Base-by-base conservation (phyloP, 2,113 vertebrate genomes). In the Paramormyrops kingsleyae region DNA sequence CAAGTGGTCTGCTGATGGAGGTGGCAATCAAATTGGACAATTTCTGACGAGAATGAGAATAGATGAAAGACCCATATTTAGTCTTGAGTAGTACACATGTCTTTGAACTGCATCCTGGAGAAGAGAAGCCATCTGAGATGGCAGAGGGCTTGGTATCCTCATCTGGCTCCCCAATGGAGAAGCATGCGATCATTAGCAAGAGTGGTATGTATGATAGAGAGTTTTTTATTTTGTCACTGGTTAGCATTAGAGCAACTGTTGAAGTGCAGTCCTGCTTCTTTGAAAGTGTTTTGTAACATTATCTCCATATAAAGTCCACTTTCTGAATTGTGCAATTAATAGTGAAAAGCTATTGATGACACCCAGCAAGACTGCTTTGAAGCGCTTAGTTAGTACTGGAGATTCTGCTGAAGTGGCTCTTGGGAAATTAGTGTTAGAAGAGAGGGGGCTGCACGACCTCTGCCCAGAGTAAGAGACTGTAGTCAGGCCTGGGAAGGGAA, bases 401-500 rank as follows among this genome's bases (percentile, higher is more conserved):
- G 50, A 8, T 59, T 24, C 21, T 59, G 35, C 35, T 42, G 35
- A 56, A 52, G 50, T 12, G 35, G 52, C 80, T 50, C 89, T 19
- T n/a, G 42, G 24, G 47, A 17, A 52, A 80, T 52, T 50, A 52
- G 46, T 77, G n/a, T 80, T 53, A 12, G 21, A 21, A 46, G 39
- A 46, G 17, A 24, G 74, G 88, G 89, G 39, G 35, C 53, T 27
- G 7, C 47, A 21, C 19, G 52, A 44, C 39, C 80, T 85, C 77
- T 84, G 19, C n/a, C 39, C 24, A 15, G 10, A 59, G n/a, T 50
- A 21, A 19, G 15, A 44, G 50, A 39, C 70, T 44, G 21, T 10
- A 31, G 80, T 27, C 50, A 12, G 89, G 49, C 80, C 89, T 89
- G 89, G 89, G 89, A 89, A 89, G 52, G 39, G 2, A 85, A 31